Percentiles rank a stretch among this genome's conserved stretches.
Evolutionary conservation across 2,113 vertebrate species (phyloP).

Genomic region (Prionailurus viverrinus): DNA sequence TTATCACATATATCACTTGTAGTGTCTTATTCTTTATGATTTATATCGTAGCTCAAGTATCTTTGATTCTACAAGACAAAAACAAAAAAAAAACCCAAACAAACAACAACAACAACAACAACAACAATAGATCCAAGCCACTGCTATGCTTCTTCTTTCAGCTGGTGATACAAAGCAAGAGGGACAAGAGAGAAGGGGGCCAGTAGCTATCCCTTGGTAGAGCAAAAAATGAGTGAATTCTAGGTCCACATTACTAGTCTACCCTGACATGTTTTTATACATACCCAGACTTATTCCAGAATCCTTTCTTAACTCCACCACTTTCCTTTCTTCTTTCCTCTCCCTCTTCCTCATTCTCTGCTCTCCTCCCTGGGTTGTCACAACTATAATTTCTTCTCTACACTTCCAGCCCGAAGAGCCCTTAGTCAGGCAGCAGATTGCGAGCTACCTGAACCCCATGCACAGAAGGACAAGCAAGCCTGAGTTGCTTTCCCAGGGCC

Average conservation of each 20-base stretch:
- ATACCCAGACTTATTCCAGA: not conserved
- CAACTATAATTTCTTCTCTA: not conserved
- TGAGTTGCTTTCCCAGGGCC: not conserved
- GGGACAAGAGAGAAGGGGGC: not conserved
- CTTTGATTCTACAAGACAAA: not conserved
- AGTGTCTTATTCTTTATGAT: not conserved
- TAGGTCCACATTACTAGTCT: not conserved
- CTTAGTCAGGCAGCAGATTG: not conserved
- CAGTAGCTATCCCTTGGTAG: too few relatives aligned
- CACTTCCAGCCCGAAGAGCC: not conserved
- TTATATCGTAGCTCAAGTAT: not conserved
- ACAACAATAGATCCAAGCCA: not conserved
- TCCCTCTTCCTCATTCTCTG: not conserved
- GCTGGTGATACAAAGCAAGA: not conserved
- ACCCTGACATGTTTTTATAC: not conserved
- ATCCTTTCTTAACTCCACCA: not conserved
- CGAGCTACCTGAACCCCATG: not conserved
- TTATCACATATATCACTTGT: not conserved
- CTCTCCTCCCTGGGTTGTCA: not conserved
- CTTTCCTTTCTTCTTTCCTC: not conserved
- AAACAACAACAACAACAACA: not conserved
- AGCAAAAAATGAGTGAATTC: not conserved
- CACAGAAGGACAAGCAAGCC: not conserved
- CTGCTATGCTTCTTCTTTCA: not conserved
- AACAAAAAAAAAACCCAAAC: not conserved